Conservation (phyloP, 2,888 invertebrate genomes). For the Lasioglossum calceatum region DNA sequence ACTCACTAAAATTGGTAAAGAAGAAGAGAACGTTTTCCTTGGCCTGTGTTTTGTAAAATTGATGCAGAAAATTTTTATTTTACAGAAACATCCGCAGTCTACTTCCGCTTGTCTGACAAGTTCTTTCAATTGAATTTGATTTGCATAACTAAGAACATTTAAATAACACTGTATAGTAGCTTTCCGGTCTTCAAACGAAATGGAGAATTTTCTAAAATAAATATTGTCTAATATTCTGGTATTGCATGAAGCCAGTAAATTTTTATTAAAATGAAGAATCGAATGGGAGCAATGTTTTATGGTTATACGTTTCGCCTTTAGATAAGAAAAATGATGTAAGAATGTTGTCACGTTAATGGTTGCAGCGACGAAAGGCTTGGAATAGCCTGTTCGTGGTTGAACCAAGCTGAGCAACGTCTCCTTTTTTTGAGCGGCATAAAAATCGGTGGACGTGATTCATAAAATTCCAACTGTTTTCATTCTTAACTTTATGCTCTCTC, state of each 20-base stretch:
- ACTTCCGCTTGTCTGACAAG: too few species aligned
- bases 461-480: constrained; percentile 29
- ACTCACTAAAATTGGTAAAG: too few species aligned
- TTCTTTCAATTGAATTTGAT: too few species aligned
- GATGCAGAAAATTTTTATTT: too few species aligned
- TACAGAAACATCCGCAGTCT: too few species aligned
- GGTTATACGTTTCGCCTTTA: not conserved
- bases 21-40: too few species aligned
- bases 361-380: not conserved
- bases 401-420: not conserved
- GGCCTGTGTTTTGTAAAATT: too few species aligned
- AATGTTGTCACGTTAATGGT: not conserved
- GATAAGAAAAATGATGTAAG: not conserved
- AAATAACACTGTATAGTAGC: too few species aligned
- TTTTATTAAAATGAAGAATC: not conserved
- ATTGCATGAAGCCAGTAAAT: not conserved
- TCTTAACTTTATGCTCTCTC: constrained; percentile 32
- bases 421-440: not conserved
- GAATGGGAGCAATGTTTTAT: not conserved
- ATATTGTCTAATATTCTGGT: not conserved
- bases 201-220: not conserved
- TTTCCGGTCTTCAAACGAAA: not conserved
- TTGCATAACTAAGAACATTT: too few species aligned
- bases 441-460: not conserved
- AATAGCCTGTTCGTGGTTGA: not conserved